Evolutionary conservation across 2,113 vertebrate genomes (phyloP).

Genomic region (Irena cyanogastra): DNA sequence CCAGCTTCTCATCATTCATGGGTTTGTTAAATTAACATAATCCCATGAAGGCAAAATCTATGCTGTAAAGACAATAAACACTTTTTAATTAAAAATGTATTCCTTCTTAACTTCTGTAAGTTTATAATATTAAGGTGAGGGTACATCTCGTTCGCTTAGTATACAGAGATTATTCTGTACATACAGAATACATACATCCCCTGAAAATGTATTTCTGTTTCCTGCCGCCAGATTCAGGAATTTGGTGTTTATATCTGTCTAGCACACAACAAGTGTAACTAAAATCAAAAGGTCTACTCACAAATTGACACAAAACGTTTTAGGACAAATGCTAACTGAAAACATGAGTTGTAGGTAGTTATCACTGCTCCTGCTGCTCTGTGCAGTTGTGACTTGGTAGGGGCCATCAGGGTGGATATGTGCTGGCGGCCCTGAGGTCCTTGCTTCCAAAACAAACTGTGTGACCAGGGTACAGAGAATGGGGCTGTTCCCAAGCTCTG

Average conservation of each 20-base stretch:
- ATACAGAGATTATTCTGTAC: not conserved
- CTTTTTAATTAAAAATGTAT: not conserved
- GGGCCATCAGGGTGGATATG: accelerated
- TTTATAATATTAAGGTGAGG: not conserved
- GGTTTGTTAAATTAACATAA: not conserved
- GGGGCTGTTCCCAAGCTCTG: not conserved
- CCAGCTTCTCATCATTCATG: not conserved
- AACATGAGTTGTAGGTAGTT: not conserved
- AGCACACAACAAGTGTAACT: not conserved
- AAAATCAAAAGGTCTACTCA: not conserved
- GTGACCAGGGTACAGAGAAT: not conserved
- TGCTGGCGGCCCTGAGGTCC: not conserved
- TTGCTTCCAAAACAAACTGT: not conserved
- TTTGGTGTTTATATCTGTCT: not conserved
- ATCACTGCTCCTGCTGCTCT: not conserved
- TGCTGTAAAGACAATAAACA: not conserved
- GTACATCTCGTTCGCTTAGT: not conserved
- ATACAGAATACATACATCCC: not conserved
- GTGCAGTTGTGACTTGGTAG: not conserved
- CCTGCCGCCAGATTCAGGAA: not conserved
- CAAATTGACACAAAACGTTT: not conserved
- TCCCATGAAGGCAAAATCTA: not conserved
- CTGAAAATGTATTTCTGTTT: not conserved
- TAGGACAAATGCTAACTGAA: not conserved
- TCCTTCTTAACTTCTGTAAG: not conserved